These are phyloP conservation scores for Petrosia ficiformis DNA, from an alignment of 37 sponge, comb jelly and placozoan species.

Conservation along the genomic window DNA sequence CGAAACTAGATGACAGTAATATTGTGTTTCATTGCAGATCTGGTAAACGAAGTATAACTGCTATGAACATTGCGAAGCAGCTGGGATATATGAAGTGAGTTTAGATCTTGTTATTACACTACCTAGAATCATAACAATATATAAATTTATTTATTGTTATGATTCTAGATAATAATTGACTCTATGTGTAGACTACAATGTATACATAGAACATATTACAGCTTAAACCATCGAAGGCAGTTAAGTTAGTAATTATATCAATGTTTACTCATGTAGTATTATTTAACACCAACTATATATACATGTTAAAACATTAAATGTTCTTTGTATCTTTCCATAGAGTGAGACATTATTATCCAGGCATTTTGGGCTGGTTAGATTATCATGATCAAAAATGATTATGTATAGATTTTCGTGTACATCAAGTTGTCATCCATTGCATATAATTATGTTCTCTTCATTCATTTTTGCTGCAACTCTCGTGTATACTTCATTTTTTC, in stretches of 20 bases:
- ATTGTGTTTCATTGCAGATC: slow-evolving; percentile 75
- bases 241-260: too few species aligned
- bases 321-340: slow-evolving; percentile 36
- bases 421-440: too few species aligned
- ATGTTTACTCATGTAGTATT: too few species aligned
- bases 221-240: too few species aligned
- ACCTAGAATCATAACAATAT: background rate
- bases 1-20: slow-evolving; percentile 30
- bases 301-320: too few species aligned
- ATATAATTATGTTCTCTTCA: too few species aligned
- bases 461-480: background rate
- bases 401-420: too few species aligned
- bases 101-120: background rate
- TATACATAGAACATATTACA: background rate
- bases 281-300: too few species aligned
- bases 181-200: background rate
- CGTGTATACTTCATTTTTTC: background rate
- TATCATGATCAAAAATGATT: background rate
- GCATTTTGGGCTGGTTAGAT: slow-evolving; percentile 57
- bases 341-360: slow-evolving; percentile 56
- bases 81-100: slow-evolving; percentile 76
- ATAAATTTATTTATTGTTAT: too few species aligned
- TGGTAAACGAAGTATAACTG: slow-evolving; percentile 70
- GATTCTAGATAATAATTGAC: background rate
- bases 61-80: slow-evolving; percentile 56